A percentile compares a stretch with the other conserved stretches of the same genome.
Conservation (phyloP, 1,140 invertebrate genomes). For the Augochlora pura region DNA sequence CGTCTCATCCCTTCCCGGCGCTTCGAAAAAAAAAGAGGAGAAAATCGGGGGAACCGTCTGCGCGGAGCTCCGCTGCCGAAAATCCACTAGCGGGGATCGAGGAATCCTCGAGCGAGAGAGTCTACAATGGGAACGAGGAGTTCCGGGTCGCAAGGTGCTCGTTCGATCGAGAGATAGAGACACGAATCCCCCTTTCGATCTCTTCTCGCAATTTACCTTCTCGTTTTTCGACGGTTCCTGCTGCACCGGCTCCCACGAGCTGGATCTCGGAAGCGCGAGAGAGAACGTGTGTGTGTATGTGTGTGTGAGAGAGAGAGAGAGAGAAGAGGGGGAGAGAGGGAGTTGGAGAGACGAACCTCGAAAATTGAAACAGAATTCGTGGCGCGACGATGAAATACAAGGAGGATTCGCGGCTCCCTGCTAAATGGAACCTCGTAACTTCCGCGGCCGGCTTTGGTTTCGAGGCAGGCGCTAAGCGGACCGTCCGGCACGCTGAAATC, state of each 20-base stretch:
- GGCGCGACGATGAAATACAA: conserved; percentile 64
- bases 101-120: background rate
- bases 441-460: conserved; percentile 33
- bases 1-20: background rate
- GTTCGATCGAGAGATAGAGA: background rate
- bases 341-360: conserved; percentile 51
- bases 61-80: background rate
- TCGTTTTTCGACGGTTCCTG: conserved; percentile 10
- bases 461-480: conserved; percentile 29
- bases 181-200: conserved; percentile 21
- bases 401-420: conserved; percentile 35
- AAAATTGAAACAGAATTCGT: conserved; percentile 73
- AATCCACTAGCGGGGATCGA: background rate
- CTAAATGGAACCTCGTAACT: conserved; percentile 65
- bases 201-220: conserved; percentile 7
- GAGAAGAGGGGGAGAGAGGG: too few relatives aligned
- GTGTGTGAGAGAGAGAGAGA: too few relatives aligned
- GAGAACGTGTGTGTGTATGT: too few relatives aligned
- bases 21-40: background rate
- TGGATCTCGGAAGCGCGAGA: background rate
- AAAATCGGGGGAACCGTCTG: too few relatives aligned
- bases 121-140: background rate
- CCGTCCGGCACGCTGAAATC: conserved; percentile 12
- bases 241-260: background rate
- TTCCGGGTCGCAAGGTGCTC: background rate